Conservation (phyloP, 2,113 vertebrate species). For the Malurus alboscapulatus region DNA sequence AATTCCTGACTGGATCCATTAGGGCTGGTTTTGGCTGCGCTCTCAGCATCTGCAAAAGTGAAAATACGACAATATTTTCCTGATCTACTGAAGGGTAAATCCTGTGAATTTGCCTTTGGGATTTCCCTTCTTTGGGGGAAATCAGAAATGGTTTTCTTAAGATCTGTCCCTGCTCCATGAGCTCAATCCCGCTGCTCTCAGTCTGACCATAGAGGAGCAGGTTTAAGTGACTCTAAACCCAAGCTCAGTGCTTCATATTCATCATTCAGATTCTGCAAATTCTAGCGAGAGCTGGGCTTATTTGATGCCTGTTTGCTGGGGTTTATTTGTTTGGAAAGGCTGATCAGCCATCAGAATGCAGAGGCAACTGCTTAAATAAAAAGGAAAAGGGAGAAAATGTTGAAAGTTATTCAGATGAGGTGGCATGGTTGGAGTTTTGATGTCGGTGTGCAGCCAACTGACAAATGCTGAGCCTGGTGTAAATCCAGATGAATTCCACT, state of each 20-base stretch:
- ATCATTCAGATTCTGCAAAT: not conserved
- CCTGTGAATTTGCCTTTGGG: not conserved
- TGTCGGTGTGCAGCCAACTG: conserved; percentile 3
- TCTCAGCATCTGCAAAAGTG: not conserved
- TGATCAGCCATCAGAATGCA: conserved; percentile 30
- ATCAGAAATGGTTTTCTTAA: not conserved
- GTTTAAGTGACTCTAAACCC: not conserved
- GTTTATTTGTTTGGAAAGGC: conserved; percentile 37
- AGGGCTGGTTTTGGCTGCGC: not conserved
- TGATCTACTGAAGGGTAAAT: not conserved
- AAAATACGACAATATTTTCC: not conserved
- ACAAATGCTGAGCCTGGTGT: conserved; percentile 56
- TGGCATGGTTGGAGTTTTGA: not conserved
- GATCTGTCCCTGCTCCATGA: not conserved
- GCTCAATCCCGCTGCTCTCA: not conserved
- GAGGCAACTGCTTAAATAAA: conserved; percentile 29
- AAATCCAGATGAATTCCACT: conserved; percentile 48
- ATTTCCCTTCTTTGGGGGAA: not conserved
- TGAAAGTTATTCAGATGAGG: conserved; percentile 44
- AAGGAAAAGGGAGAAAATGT: conserved; percentile 31
- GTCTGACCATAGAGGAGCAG: not conserved
- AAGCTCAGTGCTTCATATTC: not conserved
- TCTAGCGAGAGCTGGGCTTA: not conserved
- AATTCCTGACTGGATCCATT: not conserved
- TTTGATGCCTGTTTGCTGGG: conserved; percentile 5